Evolutionary conservation across 2,888 invertebrate species (phyloP).

Genomic region (Nymphalis c-album): DNA sequence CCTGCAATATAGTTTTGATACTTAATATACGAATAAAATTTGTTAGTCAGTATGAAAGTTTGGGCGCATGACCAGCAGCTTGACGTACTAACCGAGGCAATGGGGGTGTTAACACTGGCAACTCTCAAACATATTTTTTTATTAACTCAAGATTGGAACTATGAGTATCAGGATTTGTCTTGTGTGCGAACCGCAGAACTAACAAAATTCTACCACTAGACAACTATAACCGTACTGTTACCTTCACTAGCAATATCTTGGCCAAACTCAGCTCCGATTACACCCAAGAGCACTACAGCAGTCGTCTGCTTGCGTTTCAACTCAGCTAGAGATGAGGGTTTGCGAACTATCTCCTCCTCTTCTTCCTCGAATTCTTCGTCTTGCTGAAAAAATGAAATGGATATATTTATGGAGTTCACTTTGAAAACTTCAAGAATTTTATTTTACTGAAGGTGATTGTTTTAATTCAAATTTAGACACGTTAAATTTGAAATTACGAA

Average conservation of each 20-base stretch:
- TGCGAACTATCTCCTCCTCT: slow-evolving; percentile 91
- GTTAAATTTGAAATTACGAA: too few species aligned
- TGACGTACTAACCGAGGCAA: too few species aligned
- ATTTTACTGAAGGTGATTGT: neutral
- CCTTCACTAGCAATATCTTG: slow-evolving; percentile 92
- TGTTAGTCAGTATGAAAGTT: too few species aligned
- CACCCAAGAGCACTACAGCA: slow-evolving; percentile 96
- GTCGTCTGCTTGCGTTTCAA: slow-evolving; percentile 97
- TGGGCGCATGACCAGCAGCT: too few species aligned
- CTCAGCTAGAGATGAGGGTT: slow-evolving; percentile 92
- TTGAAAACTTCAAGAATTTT: neutral
- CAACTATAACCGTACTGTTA: slow-evolving; percentile 30
- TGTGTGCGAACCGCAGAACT: too few species aligned
- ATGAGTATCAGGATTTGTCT: too few species aligned
- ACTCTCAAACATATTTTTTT: too few species aligned
- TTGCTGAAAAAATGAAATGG: slow-evolving; percentile 55
- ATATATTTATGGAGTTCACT: neutral
- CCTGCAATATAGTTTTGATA: slow-evolving; percentile 49
- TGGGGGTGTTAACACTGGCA: too few species aligned
- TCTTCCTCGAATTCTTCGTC: slow-evolving; percentile 93
- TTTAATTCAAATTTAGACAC: neutral
- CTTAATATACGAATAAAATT: too few species aligned
- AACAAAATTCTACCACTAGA: neutral
- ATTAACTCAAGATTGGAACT: too few species aligned
- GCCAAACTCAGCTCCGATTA: slow-evolving; percentile 99